A percentile compares a stretch with the other conserved stretches of the same genome.
These are phyloP conservation scores for Cheilosia grossa DNA, from an alignment of 2,888 invertebrate genomes.

Conservation along the genomic window DNA sequence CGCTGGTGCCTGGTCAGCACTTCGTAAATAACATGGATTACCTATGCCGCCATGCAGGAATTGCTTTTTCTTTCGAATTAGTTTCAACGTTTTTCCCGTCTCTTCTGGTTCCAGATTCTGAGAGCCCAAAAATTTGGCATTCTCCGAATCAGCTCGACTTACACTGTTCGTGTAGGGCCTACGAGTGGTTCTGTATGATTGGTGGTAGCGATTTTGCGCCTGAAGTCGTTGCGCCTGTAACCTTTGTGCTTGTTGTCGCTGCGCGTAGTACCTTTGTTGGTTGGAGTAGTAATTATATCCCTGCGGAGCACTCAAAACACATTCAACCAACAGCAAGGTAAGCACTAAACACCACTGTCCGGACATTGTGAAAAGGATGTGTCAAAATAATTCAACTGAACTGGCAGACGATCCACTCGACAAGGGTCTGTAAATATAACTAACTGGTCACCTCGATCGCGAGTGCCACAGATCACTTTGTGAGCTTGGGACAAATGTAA, in stretches of 20 bases:
- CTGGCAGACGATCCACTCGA: conserved; percentile 37
- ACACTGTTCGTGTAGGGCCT: conserved; percentile 47
- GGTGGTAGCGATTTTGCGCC: conserved; percentile 55
- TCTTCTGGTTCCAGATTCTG: conserved; percentile 78
- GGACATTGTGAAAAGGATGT: neutral
- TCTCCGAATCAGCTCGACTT: conserved; percentile 78
- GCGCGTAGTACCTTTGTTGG: conserved; percentile 58
- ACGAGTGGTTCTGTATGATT: conserved; percentile 15
- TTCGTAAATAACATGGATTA: conserved; percentile 56
- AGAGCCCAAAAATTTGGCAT: conserved; percentile 81
- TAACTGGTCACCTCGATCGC: conserved; percentile 22
- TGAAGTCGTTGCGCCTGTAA: conserved; percentile 48
- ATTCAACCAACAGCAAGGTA: conserved; percentile 37
- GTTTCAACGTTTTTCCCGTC: conserved; percentile 27
- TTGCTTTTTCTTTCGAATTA: conserved; percentile 68
- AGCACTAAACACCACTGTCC: conserved; percentile 31
- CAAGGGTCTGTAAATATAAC: conserved; percentile 40
- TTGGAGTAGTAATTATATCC: conserved; percentile 61
- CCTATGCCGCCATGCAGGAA: conserved; percentile 9
- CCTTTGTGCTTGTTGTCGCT: conserved; percentile 54
- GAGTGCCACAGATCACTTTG: conserved; percentile 44
- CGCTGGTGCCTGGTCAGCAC: conserved; percentile 72
- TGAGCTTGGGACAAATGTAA: neutral
- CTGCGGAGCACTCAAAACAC: conserved; percentile 57
- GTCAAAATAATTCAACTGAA: neutral